Evolutionary conservation across 2,888 invertebrate genomes (phyloP).

Genomic region (Drosophila stalkeri): DNA sequence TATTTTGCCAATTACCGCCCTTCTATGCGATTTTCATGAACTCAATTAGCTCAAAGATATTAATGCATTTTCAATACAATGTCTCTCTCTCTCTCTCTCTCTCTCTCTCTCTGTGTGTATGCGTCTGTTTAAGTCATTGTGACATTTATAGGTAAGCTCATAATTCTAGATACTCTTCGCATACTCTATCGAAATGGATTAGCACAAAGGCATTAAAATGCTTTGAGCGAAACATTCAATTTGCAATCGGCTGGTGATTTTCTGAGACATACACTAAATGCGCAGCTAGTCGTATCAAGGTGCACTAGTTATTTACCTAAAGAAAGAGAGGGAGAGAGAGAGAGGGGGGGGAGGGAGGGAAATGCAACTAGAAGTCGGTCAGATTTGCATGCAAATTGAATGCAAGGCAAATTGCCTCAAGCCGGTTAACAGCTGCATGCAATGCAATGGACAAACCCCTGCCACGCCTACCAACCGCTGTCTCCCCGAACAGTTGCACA

Average conservation of each 20-base stretch:
- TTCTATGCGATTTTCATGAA: slow-evolving; percentile 10
- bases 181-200: slow-evolving; percentile 9
- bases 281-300: slow-evolving; percentile 59
- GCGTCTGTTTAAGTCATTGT: background rate
- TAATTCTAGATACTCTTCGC: background rate
- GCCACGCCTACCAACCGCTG: slow-evolving; percentile 1
- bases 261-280: slow-evolving; percentile 58
- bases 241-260: slow-evolving; percentile 55
- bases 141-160: background rate
- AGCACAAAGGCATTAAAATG: slow-evolving; percentile 5
- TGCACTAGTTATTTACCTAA: slow-evolving; percentile 48
- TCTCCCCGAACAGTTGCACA: background rate
- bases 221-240: slow-evolving; percentile 29
- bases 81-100: too few species aligned
- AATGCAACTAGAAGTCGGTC: slow-evolving; percentile 37
- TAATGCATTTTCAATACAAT: background rate
- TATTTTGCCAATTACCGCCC: slow-evolving; percentile 1
- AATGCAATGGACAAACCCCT: slow-evolving; percentile 10
- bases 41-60: background rate
- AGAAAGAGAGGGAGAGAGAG: background rate
- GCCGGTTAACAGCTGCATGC: slow-evolving; percentile 53
- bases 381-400: slow-evolving; percentile 56
- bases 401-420: slow-evolving; percentile 44
- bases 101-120: too few species aligned
- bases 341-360: background rate